Evolutionary conservation across 2,888 invertebrate species (phyloP).

Genomic region (Ophion obscuratus): DNA sequence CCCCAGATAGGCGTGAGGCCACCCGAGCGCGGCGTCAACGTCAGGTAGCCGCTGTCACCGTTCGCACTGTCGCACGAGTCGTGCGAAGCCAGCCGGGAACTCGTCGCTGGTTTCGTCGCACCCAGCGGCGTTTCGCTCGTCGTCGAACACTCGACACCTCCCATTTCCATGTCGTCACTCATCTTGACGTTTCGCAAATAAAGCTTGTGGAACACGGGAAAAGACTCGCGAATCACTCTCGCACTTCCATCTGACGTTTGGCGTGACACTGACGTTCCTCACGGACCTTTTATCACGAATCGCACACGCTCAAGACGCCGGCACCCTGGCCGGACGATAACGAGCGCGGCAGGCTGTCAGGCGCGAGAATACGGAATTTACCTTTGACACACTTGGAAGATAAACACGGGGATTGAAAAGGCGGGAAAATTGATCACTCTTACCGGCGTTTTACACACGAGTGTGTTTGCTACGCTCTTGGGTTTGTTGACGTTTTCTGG

Average conservation of each 20-base stretch:
- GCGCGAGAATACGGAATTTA: too few relatives aligned
- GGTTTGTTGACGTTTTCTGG: too few relatives aligned
- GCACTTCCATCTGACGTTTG: slow-evolving; percentile 65
- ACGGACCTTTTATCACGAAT: slow-evolving; percentile 9
- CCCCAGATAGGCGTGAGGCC: slow-evolving; percentile 66
- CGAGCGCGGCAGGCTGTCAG: too few relatives aligned
- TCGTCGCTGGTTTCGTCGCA: slow-evolving; percentile 53
- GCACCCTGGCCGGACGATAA: too few relatives aligned
- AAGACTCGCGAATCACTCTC: slow-evolving; percentile 26
- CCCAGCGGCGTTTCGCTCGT: slow-evolving; percentile 72
- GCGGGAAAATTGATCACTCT: too few relatives aligned
- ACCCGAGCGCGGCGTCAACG: slow-evolving; percentile 74
- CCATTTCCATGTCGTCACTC: slow-evolving; percentile 62
- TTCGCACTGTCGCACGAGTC: slow-evolving; percentile 68
- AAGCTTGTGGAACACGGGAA: not conserved
- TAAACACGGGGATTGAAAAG: too few relatives aligned
- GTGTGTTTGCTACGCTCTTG: too few relatives aligned
- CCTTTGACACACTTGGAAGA: too few relatives aligned
- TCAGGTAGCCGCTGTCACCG: slow-evolving; percentile 76
- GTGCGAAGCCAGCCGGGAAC: slow-evolving; percentile 55
- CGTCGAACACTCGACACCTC: slow-evolving; percentile 57
- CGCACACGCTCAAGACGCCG: too few relatives aligned
- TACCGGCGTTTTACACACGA: too few relatives aligned
- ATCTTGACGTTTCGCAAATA: not conserved
- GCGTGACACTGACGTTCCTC: not conserved